Base-by-base conservation (phyloP, 2,797 vertebrate species). In the Lacerta agilis region DNA sequence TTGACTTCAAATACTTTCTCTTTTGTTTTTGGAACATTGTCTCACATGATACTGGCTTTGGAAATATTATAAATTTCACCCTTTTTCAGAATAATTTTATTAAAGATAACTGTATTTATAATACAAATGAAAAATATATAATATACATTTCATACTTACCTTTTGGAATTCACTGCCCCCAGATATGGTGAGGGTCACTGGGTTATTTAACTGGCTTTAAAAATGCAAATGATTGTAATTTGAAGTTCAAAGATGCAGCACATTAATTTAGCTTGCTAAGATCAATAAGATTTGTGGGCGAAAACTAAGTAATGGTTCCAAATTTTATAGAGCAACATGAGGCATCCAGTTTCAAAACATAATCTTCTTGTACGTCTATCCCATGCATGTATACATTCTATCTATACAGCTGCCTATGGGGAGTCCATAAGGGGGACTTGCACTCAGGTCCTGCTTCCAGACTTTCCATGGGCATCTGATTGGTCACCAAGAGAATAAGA, bases 291-390 rank as follows among this genome's bases (percentile, higher is more conserved):
- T 18, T 71, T 83, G 29, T 49, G 29, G 33, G n/a, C 33, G 9
- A 18, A 27, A n/a, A 66, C 27, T 27, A 36, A 6, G 6, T 61
- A 20, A 61, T 36, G 9, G 72, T 64, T 85, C 61, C n/a, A n/a
- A 4, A 11, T 64, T 85, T 79, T 87, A 29, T 81, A 85, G 58
- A 2, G 1, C 83, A 2, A 33, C 1, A 1, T 64, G 87, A 86
- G 2, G 10, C 23, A 82, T 0, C 8, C 2, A 36, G 9, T 76
- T 73, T 23, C 89, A 11, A 92, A 94, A 94, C 85, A 36, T 5
- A 36, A 81, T 36, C 55, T 3, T 23, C 58, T 15, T 61, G 18
- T 20, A 61, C 3, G 13, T 15, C 58, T 61, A 61, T 61, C 58
- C 4, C 18, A 61, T 20, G 18, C 18, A 61, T 61, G 58, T 61